A percentile compares a stretch with the other conserved stretches of the same genome.
Conservation (phyloP, 2,888 invertebrate species). For the Vannuccia rotundouncinata region DNA sequence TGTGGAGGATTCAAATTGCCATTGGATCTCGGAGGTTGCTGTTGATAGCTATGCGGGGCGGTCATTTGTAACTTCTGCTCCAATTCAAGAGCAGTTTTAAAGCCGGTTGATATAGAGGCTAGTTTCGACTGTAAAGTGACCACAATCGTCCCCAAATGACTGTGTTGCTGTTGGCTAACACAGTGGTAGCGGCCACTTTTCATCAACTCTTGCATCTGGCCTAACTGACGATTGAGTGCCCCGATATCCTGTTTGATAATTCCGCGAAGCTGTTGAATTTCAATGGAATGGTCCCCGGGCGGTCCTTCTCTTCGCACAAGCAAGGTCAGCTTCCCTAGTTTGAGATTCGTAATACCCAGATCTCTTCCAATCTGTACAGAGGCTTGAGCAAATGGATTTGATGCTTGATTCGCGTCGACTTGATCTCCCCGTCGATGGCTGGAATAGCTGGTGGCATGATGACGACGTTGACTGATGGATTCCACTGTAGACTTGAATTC, state of each 20-base stretch:
- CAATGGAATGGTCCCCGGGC: slow-evolving; percentile 88
- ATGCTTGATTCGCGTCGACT: background rate
- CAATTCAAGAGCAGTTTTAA: slow-evolving; percentile 92
- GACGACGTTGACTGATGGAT: background rate
- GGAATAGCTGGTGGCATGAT: background rate
- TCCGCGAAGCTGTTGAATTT: slow-evolving; percentile 92
- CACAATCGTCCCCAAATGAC: slow-evolving; percentile 53
- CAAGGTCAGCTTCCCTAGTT: background rate
- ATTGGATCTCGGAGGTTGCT: background rate
- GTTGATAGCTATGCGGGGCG: background rate
- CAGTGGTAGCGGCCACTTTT: background rate
- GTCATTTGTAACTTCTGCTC: background rate
- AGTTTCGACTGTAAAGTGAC: slow-evolving; percentile 68
- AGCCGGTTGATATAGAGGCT: slow-evolving; percentile 92
- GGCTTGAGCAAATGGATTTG: background rate
- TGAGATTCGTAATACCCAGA: background rate
- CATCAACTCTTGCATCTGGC: slow-evolving; percentile 62
- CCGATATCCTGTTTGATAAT: slow-evolving; percentile 93
- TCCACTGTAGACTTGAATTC: slow-evolving; percentile 1
- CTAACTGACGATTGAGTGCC: slow-evolving; percentile 90
- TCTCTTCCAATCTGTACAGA: background rate
- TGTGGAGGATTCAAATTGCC: too few relatives aligned
- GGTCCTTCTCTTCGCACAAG: slow-evolving; percentile 79
- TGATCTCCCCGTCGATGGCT: background rate
- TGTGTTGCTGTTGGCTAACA: background rate